Percentiles rank a stretch among this genome's conserved stretches.
phyloP scores from a whole-genome alignment of 1,140 invertebrate species.

The Spodoptera litura region DNA sequence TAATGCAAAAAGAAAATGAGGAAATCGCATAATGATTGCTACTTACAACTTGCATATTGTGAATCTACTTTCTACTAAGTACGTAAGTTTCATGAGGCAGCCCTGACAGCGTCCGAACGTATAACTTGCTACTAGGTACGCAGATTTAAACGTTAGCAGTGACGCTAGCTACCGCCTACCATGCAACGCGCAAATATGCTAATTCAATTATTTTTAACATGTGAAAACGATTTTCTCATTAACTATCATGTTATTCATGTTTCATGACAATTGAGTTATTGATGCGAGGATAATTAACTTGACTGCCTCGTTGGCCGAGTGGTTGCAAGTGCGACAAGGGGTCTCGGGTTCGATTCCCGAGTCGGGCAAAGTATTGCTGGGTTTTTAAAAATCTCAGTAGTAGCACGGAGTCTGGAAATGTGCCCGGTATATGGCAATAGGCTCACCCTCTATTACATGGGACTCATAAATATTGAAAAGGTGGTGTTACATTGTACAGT shows the following conservation, averaged over 20 bases:
- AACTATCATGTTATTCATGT: background rate
- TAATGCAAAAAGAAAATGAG: background rate
- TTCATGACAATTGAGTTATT: too few relatives aligned
- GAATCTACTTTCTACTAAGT: constrained; percentile 18
- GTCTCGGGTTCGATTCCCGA: too few relatives aligned
- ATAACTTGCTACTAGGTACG: constrained; percentile 25
- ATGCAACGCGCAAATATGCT: background rate
- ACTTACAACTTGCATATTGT: background rate
- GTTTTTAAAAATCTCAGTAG: too few relatives aligned
- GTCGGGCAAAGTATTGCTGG: too few relatives aligned
- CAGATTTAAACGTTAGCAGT: constrained; percentile 8
- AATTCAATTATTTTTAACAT: background rate
- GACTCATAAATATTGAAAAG: too few relatives aligned
- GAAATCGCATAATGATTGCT: background rate
- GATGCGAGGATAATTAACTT: too few relatives aligned
- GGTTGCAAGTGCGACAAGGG: too few relatives aligned
- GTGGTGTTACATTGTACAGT: too few relatives aligned
- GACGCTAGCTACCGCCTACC: background rate
- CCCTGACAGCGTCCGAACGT: constrained; percentile 50
- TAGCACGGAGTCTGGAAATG: too few relatives aligned
- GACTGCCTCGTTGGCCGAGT: too few relatives aligned
- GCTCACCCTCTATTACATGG: too few relatives aligned
- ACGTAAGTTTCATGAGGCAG: constrained; percentile 9
- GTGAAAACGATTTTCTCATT: constrained; percentile 23
- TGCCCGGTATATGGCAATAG: too few relatives aligned